Percentiles rank a stretch among this genome's conserved stretches.
These are phyloP conservation scores for Drosophila mauritiana DNA, from an alignment of 1,140 invertebrate genomes.

Conservation along the genomic window DNA sequence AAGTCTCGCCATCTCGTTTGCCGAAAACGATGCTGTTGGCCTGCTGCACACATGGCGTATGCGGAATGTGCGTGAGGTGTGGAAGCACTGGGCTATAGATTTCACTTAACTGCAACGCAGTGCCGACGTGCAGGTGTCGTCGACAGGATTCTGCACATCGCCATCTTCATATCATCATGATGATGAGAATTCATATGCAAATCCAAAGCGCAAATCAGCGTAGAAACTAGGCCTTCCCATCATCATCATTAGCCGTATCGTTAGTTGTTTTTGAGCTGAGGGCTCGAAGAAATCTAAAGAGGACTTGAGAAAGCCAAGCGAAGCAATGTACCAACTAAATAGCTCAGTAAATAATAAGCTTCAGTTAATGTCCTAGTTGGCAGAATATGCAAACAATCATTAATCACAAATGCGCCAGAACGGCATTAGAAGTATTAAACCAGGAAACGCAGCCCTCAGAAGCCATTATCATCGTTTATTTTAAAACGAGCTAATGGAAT, in stretches of 20 bases:
- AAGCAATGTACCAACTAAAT: slow-evolving; percentile 27
- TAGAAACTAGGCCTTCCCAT: slow-evolving; percentile 48
- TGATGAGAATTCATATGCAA: slow-evolving; percentile 78
- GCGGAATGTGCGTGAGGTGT: slow-evolving; percentile 36
- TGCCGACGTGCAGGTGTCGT: slow-evolving; percentile 53
- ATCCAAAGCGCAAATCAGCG: slow-evolving; percentile 69
- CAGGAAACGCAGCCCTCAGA: not conserved
- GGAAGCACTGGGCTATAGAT: slow-evolving; percentile 58
- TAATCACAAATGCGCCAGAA: not conserved
- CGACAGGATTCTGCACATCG: slow-evolving; percentile 32
- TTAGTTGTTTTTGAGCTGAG: slow-evolving; percentile 1
- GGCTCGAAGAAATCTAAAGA: slow-evolving; percentile 28
- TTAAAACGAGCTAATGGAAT: too few relatives aligned
- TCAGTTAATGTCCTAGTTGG: slow-evolving; percentile 28
- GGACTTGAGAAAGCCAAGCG: slow-evolving; percentile 9
- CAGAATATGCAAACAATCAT: slow-evolving; percentile 16
- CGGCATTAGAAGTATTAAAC: not conserved
- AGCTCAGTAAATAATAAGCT: slow-evolving; percentile 46
- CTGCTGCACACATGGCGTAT: slow-evolving; percentile 61
- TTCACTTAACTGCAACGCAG: slow-evolving; percentile 65
- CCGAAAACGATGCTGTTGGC: slow-evolving; percentile 43
- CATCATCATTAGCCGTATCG: slow-evolving; percentile 5
- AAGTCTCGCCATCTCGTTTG: slow-evolving; percentile 44
- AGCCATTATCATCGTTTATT: not conserved
- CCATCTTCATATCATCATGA: slow-evolving; percentile 54